Percentiles rank a stretch among this genome's conserved stretches.
Evolutionary conservation across 2,113 vertebrate species (phyloP).

Genomic region (Cricetomys ansorgei): DNA sequence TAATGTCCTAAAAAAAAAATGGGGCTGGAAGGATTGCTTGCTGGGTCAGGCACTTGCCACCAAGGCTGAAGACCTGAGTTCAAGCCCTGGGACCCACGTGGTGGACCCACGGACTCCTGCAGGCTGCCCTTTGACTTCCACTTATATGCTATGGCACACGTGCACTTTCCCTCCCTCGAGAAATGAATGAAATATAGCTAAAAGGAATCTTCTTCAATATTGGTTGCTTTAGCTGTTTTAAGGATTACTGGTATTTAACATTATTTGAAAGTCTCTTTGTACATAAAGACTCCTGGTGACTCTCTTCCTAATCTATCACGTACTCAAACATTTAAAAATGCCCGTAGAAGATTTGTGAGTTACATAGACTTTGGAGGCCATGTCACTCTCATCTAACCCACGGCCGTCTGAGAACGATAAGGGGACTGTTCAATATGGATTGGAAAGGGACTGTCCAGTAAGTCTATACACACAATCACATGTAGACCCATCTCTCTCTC

Average conservation of each 20-base stretch:
- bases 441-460: background rate
- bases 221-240: background rate
- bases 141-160: fast-evolving
- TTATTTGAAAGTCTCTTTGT: background rate
- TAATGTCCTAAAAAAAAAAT: background rate
- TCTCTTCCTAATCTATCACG: too few relatives aligned
- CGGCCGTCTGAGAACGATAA: background rate
- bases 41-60: background rate
- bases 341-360: background rate
- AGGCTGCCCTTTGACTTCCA: background rate
- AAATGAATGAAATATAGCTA: background rate
- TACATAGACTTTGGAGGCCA: background rate
- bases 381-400: background rate
- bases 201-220: too few relatives aligned
- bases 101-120: background rate
- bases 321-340: background rate
- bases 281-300: background rate
- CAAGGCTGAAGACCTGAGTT: background rate
- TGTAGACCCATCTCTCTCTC: background rate
- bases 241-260: background rate
- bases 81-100: background rate
- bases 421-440: background rate
- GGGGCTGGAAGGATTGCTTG: background rate
- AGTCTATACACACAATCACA: background rate
- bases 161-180: background rate